A percentile compares a stretch with the other conserved stretches of the same genome.
These are phyloP conservation scores for Octodon degus DNA, from an alignment of 2,113 vertebrate genomes.

Conservation along the genomic window DNA sequence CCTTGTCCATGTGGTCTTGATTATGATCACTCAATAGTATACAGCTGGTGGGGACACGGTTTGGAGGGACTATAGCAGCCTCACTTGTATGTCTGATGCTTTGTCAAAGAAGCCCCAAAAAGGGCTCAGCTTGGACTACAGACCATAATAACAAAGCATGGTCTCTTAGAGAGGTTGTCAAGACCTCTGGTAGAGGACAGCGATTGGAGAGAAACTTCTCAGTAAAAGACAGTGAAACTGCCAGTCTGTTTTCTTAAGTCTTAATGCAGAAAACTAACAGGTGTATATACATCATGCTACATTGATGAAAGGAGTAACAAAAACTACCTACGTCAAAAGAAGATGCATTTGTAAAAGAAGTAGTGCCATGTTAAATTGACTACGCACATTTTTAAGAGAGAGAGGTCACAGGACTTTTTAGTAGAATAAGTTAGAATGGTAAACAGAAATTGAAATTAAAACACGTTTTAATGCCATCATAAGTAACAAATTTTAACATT, in stretches of 20 bases:
- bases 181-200: not conserved
- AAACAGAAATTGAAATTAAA: not conserved
- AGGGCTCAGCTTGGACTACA: too few species aligned
- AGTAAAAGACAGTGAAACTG: not conserved
- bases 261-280: not conserved
- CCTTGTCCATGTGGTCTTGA: not conserved
- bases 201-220: not conserved
- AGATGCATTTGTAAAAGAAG: not conserved
- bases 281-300: not conserved
- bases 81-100: not conserved
- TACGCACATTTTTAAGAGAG: not conserved
- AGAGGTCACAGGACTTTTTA: not conserved
- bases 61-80: not conserved
- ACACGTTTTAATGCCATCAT: not conserved
- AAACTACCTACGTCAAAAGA: not conserved
- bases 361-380: not conserved
- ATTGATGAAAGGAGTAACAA: not conserved
- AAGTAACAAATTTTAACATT: not conserved
- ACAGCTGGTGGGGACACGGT: not conserved
- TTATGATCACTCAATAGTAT: not conserved
- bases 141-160: rapidly evolving
- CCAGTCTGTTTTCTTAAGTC: not conserved
- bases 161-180: not conserved
- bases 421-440: not conserved
- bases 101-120: not conserved